Base-by-base conservation (phyloP, 2,113 vertebrate species). In the Phalacrocorax brasilianus region DNA sequence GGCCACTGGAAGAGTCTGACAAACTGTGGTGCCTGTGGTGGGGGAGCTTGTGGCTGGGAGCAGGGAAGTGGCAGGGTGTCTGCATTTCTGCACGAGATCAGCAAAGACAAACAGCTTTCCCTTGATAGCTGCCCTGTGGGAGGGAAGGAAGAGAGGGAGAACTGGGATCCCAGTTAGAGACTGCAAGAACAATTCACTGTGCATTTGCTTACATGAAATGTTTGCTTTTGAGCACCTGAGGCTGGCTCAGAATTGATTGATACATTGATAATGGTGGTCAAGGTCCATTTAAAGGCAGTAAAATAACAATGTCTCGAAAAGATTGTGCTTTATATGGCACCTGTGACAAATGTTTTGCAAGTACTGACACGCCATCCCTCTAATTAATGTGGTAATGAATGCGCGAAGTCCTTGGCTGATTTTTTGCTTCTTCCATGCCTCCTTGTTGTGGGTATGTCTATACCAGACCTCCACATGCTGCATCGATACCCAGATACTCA, bases 211-310 rank as follows among this genome's bases (percentile, higher is more conserved):
- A 9, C 35, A 22, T 49, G 32, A 65, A 75, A 20, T 59, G 53
- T 68, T 96, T 88, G 53, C 71, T 85, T 88, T 83, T 42, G n/a
- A 79, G 55, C n/a, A 17, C 62, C 55, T n/a, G 45, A 83, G 59
- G 40, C 50, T 89, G 89, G 14, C 28, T 77, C 5, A 38, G 67
- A 33, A 67, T 55, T 74, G 50, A 88, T 22, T 86, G 56, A 53
- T 89, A 52, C 83, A 71, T 74, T 71, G 56, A 53, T 89, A 52
- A 68, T 89, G 62, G 74, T 85, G 76, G 47, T 73, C 85, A 95
- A 81, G 63, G 52, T 74, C 83, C 49, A 61, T 92, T 89, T 74
- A 87, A 93, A 88, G 55, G 78, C 55, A 91, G 44, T 89, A 90
- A 91, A 83, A 58, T 86, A 84, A 74, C 20, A 70, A 11, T 24